phyloP scores from a whole-genome alignment of 2,797 vertebrate genomes.

The Acrossocheilus fasciatus region DNA sequence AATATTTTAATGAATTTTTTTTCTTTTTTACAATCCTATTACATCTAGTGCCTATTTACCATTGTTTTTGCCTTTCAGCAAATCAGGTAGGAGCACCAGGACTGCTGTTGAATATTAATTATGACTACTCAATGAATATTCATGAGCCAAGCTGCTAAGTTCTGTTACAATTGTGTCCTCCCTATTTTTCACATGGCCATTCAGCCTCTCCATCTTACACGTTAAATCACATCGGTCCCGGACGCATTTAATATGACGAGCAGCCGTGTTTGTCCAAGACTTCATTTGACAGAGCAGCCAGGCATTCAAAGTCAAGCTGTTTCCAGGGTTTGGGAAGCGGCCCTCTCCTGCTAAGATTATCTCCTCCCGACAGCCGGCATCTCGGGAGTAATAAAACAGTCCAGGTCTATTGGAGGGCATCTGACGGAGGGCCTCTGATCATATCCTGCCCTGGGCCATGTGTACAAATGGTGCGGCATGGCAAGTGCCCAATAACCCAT shows the following conservation, averaged over 20 bases:
- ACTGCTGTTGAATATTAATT: conserved; percentile 16
- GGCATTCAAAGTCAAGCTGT: conserved; percentile 62
- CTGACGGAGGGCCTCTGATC: conserved; percentile 55
- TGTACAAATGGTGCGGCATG: conserved; percentile 54
- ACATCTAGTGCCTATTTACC: not conserved
- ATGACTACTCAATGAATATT: conserved; percentile 4
- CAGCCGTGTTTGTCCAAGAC: conserved; percentile 51
- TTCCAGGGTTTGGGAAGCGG: conserved; percentile 54
- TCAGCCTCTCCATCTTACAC: not conserved
- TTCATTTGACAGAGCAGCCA: conserved; percentile 59
- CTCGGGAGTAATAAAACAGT: conserved; percentile 62
- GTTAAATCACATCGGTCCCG: not conserved
- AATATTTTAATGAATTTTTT: not conserved
- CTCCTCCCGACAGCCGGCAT: conserved; percentile 60
- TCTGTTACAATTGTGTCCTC: not conserved
- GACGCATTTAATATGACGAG: conserved; percentile 51
- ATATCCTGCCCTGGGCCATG: conserved; percentile 55
- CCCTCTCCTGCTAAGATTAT: conserved; percentile 58
- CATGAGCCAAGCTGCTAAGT: not conserved
- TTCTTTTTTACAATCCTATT: not conserved
- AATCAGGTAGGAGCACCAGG: not conserved
- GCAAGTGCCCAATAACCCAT: conserved; percentile 55
- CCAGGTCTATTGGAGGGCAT: conserved; percentile 58
- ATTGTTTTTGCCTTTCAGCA: not conserved
- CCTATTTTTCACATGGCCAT: not conserved